A percentile compares a stretch with the other conserved stretches of the same genome.
These are phyloP conservation scores for Pitangus sulphuratus DNA, from an alignment of 2,797 vertebrate species.

Conservation along the genomic window DNA sequence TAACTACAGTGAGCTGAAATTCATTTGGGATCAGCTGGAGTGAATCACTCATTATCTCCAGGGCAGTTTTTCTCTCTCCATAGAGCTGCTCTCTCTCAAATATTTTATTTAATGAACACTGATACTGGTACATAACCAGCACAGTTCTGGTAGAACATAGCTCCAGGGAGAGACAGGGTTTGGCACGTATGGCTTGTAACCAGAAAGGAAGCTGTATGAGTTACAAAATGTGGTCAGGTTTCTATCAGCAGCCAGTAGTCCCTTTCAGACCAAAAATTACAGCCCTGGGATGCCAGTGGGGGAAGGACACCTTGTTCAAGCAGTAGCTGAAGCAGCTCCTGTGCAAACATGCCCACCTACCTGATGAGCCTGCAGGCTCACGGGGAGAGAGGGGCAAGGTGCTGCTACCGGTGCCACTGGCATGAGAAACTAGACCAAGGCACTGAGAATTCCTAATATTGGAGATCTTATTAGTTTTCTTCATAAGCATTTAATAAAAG, in stretches of 20 bases:
- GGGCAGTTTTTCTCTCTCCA: constrained; percentile 13
- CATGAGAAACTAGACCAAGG: background rate
- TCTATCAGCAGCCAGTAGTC: background rate
- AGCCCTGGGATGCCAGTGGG: background rate
- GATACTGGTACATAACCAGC: background rate
- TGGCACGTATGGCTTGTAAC: background rate
- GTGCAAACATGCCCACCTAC: background rate
- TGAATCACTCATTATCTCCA: constrained; percentile 34
- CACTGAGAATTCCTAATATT: background rate
- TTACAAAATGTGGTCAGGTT: background rate
- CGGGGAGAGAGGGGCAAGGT: background rate
- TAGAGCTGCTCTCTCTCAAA: background rate
- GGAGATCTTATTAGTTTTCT: background rate
- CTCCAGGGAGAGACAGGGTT: background rate
- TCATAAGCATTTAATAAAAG: background rate
- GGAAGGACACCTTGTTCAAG: background rate
- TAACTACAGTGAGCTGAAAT: background rate
- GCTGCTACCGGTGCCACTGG: background rate
- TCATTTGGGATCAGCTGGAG: constrained; percentile 7
- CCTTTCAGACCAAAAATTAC: background rate
- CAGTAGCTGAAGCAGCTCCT: background rate
- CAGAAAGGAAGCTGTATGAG: background rate
- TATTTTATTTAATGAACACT: constrained; percentile 7
- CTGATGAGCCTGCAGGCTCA: background rate
- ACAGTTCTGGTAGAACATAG: background rate